Evolutionary conservation across 2,888 invertebrate genomes (phyloP), one percentile per base, ranked within the genome.

Genomic region (Oithona nana): DNA sequence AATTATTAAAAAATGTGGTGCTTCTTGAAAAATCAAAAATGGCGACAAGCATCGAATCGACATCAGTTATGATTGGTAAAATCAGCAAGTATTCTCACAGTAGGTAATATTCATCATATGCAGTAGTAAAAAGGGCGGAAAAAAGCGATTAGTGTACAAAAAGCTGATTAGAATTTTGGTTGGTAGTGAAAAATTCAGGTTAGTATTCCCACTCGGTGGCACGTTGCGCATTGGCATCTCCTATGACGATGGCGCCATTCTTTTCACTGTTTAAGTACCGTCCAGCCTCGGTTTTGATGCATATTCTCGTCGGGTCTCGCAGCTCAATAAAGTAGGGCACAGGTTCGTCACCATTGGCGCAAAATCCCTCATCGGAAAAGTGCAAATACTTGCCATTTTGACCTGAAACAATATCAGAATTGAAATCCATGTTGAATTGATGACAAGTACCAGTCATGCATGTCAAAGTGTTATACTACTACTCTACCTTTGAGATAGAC

Each of bases 171-270:
- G 50, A 49, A 49, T 49, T 49, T 49, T 49, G 50, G 22, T 49
- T 49, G 50, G 20, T 20, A 22, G n/a, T 49, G 50, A n/a, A n/a
- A 2, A 49, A 49, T 22, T 49, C 20, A n/a, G n/a, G n/a, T 77
- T 88, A 92, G 75, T 90, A 92, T 77, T 92, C 92, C 92, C 92
- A 92, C 72, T 87, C 87, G 69, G 90, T 92, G 72, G 90, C 88
- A 67, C 78, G 76, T 68, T 83, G 81, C 69, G 83, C 80, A 71
- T 84, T 84, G 66, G 81, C 78, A 65, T 84, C 86, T 62, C 86
- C 86, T 66, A 89, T 79, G 71, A 86, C 84, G 77, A 92, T 85
- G 70, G 83, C 82, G 51, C 92, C 92, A 75, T 92, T 92, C 79
- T 92, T 92, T 73, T 85, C 86, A 69, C 90, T 88, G 66, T 84